phyloP scores from a whole-genome alignment of 2,113 vertebrate species.

The Myrmophylax atrothorax region DNA sequence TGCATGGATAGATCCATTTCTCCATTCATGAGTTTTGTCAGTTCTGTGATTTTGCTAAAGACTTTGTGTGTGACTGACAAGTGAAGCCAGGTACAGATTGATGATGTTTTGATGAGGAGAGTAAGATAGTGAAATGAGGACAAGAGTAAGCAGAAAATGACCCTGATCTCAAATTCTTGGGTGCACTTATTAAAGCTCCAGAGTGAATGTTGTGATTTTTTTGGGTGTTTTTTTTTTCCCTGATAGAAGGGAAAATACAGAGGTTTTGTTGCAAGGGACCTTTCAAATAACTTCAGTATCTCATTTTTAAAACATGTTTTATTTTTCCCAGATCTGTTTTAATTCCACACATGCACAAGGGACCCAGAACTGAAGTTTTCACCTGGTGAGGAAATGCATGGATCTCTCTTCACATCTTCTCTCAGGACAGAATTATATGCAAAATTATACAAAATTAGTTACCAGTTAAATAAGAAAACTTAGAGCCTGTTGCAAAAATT shows the following conservation, averaged over 20 bases:
- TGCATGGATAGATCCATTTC: not conserved
- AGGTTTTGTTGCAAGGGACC: not conserved
- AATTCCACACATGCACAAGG: not conserved
- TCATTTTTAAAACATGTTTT: not conserved
- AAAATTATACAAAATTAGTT: not conserved
- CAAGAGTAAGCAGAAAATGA: not conserved
- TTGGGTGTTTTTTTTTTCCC: not conserved
- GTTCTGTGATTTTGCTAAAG: not conserved
- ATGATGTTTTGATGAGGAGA: not conserved
- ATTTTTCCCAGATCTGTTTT: not conserved
- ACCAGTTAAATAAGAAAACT: not conserved
- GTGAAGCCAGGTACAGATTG: not conserved
- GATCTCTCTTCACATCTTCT: fast-evolving
- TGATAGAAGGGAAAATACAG: not conserved
- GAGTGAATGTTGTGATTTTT: not conserved
- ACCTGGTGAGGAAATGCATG: fast-evolving
- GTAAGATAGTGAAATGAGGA: not conserved
- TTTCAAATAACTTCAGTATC: not conserved
- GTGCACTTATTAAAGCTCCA: not conserved
- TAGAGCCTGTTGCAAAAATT: not conserved
- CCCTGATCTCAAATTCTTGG: not conserved
- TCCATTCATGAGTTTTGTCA: not conserved
- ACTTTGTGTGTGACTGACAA: not conserved
- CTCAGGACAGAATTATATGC: not conserved
- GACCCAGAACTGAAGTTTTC: not conserved